Base-by-base conservation (phyloP, 2,888 invertebrate genomes). In the Petrophora chlorosata region DNA sequence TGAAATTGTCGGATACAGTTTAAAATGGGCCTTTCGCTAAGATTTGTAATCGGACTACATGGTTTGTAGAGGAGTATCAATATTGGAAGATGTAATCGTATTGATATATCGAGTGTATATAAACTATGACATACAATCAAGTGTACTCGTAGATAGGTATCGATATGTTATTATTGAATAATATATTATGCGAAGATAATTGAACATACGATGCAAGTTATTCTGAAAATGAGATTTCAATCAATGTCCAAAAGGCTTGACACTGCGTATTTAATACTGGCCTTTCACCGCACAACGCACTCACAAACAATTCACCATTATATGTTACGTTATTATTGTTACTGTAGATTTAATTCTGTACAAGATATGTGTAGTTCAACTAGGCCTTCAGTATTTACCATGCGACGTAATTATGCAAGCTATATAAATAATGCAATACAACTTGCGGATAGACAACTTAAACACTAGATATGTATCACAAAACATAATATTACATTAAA, bases 401-500 rank as follows among this genome's bases (percentile, higher is more conserved):
- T 48, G 33, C 38, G 16, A 43, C 23, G 13, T 25, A 39, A 22
- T 19, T 28, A 44, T 19, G 29, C 15, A 52, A 49, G 38, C 59
- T 39, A 46, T 55, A 53, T 56, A 65, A 63, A 67, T 65, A 61
- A 42, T 44, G 42, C 47, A 58, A 53, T 59, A 43, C 43, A 49
- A 48, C 36, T 38, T 33, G 33, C 38, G 49, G 34, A 40, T 43
- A 48, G 8, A 57, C 38, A 67, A 73, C 70, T 78, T 82, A 80
- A 65, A 50, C 65, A 70, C 72, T 76, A 81, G n/a, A 70, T 75
- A 34, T 80, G 75, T 88, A 87, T 89, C 88, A 88, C 88, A 89
- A 86, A 85, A 85, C 58, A 79, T 82, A 79, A 70, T 76, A 76
- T 79, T 73, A 79, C 67, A 82, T 83, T 82, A 83, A 83, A 84